Percentiles rank a stretch among this genome's conserved stretches.
phyloP scores from a whole-genome alignment of 2,888 invertebrate genomes.

The Polydesmus complanatus region DNA sequence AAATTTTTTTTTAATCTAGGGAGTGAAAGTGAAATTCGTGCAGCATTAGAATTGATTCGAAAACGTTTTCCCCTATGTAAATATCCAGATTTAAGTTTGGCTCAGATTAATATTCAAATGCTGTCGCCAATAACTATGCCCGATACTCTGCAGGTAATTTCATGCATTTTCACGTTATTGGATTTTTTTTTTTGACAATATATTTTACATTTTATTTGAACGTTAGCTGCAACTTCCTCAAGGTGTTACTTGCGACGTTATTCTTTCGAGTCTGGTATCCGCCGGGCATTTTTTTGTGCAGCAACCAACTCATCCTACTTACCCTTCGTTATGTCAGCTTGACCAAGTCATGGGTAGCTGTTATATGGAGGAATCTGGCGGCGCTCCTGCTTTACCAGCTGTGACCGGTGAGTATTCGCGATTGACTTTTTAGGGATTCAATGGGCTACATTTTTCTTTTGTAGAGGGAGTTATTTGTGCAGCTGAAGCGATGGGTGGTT shows the following conservation, averaged over 20 bases:
- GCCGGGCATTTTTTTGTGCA: constrained; percentile 88
- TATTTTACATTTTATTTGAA: constrained; percentile 15
- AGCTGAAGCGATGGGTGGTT: constrained; percentile 64
- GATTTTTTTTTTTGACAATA: background rate
- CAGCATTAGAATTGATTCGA: constrained; percentile 68
- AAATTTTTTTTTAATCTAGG: constrained; percentile 37
- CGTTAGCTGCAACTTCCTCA: constrained; percentile 68
- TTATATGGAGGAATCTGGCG: constrained; percentile 55
- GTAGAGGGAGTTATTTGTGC: constrained; percentile 48
- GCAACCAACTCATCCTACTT: constrained; percentile 87
- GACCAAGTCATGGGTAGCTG: constrained; percentile 64
- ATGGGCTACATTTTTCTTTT: too few relatives aligned
- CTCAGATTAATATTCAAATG: constrained; percentile 37
- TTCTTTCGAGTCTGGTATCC: constrained; percentile 69
- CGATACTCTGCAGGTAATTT: constrained; percentile 42
- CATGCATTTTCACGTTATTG: constrained; percentile 4
- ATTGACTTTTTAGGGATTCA: constrained; percentile 24
- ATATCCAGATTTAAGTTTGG: constrained; percentile 64
- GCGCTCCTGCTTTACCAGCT: constrained; percentile 66
- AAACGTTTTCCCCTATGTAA: constrained; percentile 67
- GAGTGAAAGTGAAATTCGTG: constrained; percentile 58
- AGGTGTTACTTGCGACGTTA: constrained; percentile 83
- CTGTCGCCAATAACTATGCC: constrained; percentile 38
- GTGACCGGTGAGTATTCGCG: too few relatives aligned
- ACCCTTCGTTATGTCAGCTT: constrained; percentile 63